Evolutionary conservation across 2,113 vertebrate species (phyloP).

Genomic region (Laterallus jamaicensis): DNA sequence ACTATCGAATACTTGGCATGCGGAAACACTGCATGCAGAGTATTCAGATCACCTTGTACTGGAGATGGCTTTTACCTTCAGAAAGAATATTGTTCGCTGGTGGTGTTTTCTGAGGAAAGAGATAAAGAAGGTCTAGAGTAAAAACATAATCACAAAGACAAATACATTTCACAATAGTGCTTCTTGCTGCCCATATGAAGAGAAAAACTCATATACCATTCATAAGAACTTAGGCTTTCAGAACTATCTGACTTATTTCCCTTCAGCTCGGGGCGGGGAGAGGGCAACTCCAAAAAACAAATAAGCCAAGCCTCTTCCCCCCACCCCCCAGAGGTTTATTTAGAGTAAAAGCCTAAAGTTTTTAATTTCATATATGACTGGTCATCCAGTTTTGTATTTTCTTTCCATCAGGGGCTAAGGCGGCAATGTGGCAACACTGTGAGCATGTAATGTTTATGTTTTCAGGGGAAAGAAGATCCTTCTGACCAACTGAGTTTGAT

Average conservation of each 20-base stretch:
- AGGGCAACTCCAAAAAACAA: neutral
- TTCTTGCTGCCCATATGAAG: neutral
- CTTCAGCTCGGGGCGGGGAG: neutral
- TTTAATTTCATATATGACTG: neutral
- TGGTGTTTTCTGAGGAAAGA: neutral
- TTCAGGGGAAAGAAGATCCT: neutral
- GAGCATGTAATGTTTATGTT: neutral
- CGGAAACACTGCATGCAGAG: neutral
- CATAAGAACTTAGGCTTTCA: neutral
- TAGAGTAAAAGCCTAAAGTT: neutral
- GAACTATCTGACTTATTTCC: neutral
- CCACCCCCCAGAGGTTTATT: neutral
- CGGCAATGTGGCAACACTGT: neutral
- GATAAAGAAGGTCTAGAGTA: neutral
- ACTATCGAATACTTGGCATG: neutral
- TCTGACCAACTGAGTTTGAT: neutral
- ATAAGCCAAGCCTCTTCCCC: neutral
- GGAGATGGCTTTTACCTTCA: neutral
- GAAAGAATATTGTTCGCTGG: neutral
- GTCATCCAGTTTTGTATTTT: neutral
- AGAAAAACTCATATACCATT: neutral
- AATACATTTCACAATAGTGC: neutral
- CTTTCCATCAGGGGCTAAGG: neutral
- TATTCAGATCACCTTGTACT: neutral
- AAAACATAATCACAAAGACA: neutral